A percentile compares a stretch with the other conserved stretches of the same genome.
phyloP scores from a whole-genome alignment of 2,888 invertebrate genomes.

The Hirtodrosophila trivittata region DNA sequence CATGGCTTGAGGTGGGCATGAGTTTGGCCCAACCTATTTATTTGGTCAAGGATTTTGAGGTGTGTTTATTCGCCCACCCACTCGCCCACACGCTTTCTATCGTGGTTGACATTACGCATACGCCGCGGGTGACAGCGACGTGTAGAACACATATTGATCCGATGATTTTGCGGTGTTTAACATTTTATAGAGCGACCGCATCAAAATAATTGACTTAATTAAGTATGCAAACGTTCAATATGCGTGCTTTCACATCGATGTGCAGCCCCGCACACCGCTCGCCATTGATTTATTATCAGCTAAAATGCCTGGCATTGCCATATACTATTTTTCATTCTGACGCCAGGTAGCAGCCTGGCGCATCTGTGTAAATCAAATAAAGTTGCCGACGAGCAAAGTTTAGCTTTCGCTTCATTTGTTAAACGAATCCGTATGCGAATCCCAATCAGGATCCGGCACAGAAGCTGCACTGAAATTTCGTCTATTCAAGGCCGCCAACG shows the following conservation, averaged over 20 bases:
- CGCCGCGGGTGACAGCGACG: constrained; percentile 34
- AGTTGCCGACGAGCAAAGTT: constrained; percentile 60
- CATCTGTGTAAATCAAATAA: constrained; percentile 61
- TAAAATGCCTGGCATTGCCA: constrained; percentile 18
- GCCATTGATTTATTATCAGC: constrained; percentile 66
- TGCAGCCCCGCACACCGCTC: constrained; percentile 5
- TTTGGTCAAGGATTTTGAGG: constrained; percentile 69
- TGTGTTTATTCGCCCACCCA: constrained; percentile 44
- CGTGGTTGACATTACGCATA: constrained; percentile 61
- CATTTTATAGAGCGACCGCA: constrained; percentile 65
- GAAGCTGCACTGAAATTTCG: constrained; percentile 39
- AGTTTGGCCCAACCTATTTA: constrained; percentile 14
- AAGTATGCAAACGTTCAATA: constrained; percentile 59
- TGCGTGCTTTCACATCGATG: constrained; percentile 29
- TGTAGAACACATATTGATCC: constrained; percentile 53
- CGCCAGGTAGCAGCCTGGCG: constrained; percentile 24
- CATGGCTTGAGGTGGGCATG: not conserved
- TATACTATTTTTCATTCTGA: constrained; percentile 64
- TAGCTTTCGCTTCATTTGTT: constrained; percentile 69
- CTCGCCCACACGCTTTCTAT: not conserved
- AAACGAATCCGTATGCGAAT: constrained; percentile 43
- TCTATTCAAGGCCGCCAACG: constrained; percentile 31
- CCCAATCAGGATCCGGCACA: constrained; percentile 13
- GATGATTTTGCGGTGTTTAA: constrained; percentile 32
- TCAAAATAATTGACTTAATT: constrained; percentile 75